Conservation (phyloP, 1,140 invertebrate genomes). For the Meteorus sp. region DNA sequence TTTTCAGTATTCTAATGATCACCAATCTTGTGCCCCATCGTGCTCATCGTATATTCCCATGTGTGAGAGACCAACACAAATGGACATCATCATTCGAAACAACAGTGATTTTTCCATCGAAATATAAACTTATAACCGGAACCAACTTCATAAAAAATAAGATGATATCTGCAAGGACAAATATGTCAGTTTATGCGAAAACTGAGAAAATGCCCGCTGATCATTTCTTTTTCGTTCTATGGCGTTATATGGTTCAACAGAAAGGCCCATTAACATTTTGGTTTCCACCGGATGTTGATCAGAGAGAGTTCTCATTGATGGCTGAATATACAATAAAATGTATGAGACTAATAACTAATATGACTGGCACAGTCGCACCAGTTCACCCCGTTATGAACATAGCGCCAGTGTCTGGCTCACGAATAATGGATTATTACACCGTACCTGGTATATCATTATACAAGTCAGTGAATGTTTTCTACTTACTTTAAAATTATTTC, state of each 20-base stretch:
- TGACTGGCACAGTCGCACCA: neutral
- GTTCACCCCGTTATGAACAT: neutral
- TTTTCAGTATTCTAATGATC: conserved; percentile 6
- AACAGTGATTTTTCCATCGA: neutral
- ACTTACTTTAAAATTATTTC: too few relatives aligned
- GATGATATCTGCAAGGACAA: neutral
- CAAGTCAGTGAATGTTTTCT: too few relatives aligned
- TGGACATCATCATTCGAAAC: conserved; percentile 8
- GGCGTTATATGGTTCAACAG: neutral
- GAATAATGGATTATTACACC: neutral
- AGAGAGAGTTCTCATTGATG: neutral
- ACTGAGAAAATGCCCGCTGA: neutral
- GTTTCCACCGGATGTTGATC: neutral
- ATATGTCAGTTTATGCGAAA: neutral
- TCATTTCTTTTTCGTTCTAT: conserved; percentile 14
- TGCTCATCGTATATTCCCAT: conserved; percentile 9
- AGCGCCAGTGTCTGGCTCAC: neutral
- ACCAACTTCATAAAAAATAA: neutral
- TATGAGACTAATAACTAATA: neutral
- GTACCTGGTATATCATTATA: too few relatives aligned
- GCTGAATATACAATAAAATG: neutral
- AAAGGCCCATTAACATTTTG: neutral
- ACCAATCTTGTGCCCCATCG: neutral
- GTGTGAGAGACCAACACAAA: neutral
- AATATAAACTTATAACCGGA: neutral